Conservation (phyloP, 2,113 vertebrate genomes). For the Rhineura floridana region DNA sequence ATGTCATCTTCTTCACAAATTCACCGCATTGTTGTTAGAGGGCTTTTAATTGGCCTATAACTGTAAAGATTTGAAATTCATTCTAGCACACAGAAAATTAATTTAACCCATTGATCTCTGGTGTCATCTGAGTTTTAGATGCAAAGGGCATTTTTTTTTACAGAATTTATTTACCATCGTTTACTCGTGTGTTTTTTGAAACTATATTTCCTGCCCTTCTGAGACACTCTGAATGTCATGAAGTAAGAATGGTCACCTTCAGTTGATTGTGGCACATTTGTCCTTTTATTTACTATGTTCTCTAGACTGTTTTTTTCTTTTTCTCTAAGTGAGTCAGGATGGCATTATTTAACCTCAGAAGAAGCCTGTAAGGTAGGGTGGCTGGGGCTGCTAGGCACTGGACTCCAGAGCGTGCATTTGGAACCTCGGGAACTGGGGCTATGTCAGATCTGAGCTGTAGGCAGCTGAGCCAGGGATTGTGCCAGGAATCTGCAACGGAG, state of each 20-base stretch:
- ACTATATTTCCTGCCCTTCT: conserved; percentile 37
- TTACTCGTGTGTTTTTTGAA: conserved; percentile 32
- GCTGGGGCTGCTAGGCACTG: not conserved
- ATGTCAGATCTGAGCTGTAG: not conserved
- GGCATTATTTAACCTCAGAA: not conserved
- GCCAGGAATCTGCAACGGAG: not conserved
- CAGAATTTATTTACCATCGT: conserved; percentile 34
- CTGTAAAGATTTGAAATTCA: conserved; percentile 58
- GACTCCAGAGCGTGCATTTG: not conserved
- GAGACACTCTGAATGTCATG: conserved; percentile 34
- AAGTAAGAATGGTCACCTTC: not conserved
- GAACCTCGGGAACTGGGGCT: not conserved
- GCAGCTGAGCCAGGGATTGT: not conserved
- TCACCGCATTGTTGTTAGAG: conserved; percentile 52
- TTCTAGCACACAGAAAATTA: conserved; percentile 43
- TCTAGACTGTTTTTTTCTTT: not conserved
- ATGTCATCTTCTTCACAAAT: conserved; percentile 73
- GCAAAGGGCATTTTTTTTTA: conserved; percentile 46
- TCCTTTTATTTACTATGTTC: not conserved
- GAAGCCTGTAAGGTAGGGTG: not conserved
- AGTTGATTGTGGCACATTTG: not conserved
- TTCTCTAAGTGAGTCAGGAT: not conserved
- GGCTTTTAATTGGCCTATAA: conserved; percentile 64
- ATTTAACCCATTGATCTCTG: conserved; percentile 66
- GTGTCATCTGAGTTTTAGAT: conserved; percentile 34